A percentile compares a stretch with the other conserved stretches of the same genome.
Conservation (phyloP, 2,797 vertebrate genomes). For the Falco cherrug region DNA sequence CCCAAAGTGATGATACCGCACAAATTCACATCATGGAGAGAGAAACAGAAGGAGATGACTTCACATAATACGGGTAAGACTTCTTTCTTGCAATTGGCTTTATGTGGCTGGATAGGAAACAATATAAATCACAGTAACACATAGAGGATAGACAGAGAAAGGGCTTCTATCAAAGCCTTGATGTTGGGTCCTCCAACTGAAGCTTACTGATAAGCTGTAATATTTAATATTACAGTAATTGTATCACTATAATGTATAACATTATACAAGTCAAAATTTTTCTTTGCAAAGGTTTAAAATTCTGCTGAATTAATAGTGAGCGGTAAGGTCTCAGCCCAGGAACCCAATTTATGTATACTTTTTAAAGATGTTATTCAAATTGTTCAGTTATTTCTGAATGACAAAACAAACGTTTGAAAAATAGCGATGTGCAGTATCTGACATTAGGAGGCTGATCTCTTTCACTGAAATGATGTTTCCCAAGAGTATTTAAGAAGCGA, state of each 20-base stretch:
- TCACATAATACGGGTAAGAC: rapidly evolving
- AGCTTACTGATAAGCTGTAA: background rate
- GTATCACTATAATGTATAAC: rapidly evolving
- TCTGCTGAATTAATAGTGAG: background rate
- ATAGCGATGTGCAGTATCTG: rapidly evolving
- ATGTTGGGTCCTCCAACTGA: background rate
- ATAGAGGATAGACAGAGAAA: background rate
- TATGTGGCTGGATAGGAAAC: background rate
- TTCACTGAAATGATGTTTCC: background rate
- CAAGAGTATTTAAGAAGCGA: background rate
- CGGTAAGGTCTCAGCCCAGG: background rate
- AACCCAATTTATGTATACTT: background rate
- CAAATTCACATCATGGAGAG: background rate
- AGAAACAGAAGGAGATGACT: background rate
- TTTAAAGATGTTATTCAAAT: background rate
- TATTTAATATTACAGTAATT: background rate
- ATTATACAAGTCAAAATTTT: rapidly evolving
- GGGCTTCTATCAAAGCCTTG: background rate
- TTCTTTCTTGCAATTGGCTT: background rate
- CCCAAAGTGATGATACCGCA: background rate
- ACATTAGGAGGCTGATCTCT: background rate
- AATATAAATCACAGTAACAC: background rate
- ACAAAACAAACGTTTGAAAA: background rate
- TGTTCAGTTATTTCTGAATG: background rate
- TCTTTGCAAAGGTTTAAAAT: background rate